Evolutionary conservation across 2,888 invertebrate genomes (phyloP), one percentile per base, ranked within the genome.

Genomic region (Maniola hyperantus): DNA sequence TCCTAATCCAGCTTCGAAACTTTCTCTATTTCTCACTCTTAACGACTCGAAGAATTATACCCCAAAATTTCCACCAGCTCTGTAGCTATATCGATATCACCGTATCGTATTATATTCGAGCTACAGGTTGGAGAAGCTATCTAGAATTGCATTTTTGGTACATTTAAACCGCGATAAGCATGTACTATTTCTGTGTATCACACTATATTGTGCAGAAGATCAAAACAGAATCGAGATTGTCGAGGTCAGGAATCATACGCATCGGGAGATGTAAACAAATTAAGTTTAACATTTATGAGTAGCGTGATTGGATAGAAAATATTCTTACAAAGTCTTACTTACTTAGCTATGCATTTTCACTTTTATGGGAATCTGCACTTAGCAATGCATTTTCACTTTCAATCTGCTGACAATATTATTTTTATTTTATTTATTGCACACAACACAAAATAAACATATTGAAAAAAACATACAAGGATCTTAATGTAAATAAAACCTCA

Each of bases 91-190:
- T 61, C 65, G 54, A 55, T 42, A 53, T 34, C 65, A 71, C 70
- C 64, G 20, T 59, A 46, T 51, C 15, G 4, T 11, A 57, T 13
- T 57, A 42, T 57, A 42, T 42, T 39, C 50, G 68, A 69, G 66
- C 70, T 65, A 75, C 83, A 86, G 83, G 86, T 87, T 88, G 83
- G 77, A 79, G 71, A 83, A 83, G 87, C 78, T 88, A 88, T 87
- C 84, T 72, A 71, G 70, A 77, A 82, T 78, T 83, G 86, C 87
- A 87, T 80, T 84, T 78, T 77, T 73, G 68, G 18, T 48, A 65
- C 64, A 64, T 63, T 66, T 64, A 67, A 65, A 65, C n/a, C 1
- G 48, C 13, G 65, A 70, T 74, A 72, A 70, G 54, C 55, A 11
- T 4, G 33, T n/a, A 33, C 11, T 54, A 54, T 44, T 62, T 62